Percentiles rank a stretch among this genome's conserved stretches.
These are phyloP conservation scores for Synergus gifuensis DNA, from an alignment of 2,888 invertebrate species.

Conservation along the genomic window DNA sequence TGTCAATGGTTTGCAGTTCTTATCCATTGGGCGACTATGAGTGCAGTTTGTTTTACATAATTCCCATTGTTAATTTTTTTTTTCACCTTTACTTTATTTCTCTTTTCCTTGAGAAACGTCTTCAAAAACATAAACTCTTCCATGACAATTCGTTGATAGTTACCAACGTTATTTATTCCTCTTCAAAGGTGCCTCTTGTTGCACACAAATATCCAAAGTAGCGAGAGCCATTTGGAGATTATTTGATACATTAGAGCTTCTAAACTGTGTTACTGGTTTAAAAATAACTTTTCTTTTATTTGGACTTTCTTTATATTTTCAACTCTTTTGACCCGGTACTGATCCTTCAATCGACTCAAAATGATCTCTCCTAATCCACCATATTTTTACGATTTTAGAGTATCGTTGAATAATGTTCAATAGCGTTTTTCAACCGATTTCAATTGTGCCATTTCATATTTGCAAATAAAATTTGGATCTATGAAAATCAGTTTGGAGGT, in stretches of 20 bases:
- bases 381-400: not conserved
- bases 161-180: not conserved
- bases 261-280: not conserved
- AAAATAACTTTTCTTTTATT: not conserved
- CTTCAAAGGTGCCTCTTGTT: not conserved
- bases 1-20: constrained; percentile 77
- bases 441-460: not conserved
- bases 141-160: not conserved
- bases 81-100: constrained; percentile 41
- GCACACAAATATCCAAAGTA: not conserved
- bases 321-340: not conserved
- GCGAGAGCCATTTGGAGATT: not conserved
- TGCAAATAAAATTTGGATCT: not conserved
- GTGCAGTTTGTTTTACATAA: constrained; percentile 50
- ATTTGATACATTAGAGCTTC: not conserved
- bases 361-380: not conserved
- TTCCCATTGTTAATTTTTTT: constrained; percentile 36
- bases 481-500: not conserved
- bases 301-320: not conserved
- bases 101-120: constrained; percentile 15
- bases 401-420: not conserved
- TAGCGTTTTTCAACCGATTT: not conserved
- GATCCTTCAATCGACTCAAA: not conserved
- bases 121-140: not conserved
- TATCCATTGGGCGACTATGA: constrained; percentile 38